A percentile compares a stretch with the other conserved stretches of the same genome.
These are phyloP conservation scores for Prochilodus magdalenae DNA, from an alignment of 2,113 vertebrate genomes.

Conservation along the genomic window DNA sequence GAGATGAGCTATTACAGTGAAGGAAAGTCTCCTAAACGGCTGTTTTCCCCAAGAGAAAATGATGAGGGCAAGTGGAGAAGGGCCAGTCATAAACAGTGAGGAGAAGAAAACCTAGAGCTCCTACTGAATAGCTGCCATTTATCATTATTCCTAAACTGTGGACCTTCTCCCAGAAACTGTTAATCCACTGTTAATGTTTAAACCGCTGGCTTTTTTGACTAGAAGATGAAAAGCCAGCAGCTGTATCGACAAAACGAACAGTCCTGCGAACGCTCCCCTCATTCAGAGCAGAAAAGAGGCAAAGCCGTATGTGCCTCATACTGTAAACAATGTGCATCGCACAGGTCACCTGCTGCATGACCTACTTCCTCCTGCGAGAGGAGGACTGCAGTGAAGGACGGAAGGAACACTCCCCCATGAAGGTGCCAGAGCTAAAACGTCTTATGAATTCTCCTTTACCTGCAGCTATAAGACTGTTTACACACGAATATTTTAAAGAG, in stretches of 20 bases:
- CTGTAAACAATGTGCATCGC: background rate
- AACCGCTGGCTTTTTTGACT: too few species aligned
- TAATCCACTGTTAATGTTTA: background rate
- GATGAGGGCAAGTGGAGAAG: background rate
- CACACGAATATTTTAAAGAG: too few species aligned
- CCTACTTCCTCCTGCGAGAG: background rate
- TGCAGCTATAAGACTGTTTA: background rate
- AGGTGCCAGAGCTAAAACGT: background rate
- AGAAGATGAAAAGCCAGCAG: background rate
- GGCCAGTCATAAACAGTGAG: background rate
- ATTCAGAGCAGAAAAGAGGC: background rate
- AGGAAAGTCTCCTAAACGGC: background rate
- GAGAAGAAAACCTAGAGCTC: background rate
- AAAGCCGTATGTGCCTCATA: background rate
- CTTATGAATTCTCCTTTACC: background rate
- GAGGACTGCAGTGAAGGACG: background rate
- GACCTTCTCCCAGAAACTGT: too few species aligned
- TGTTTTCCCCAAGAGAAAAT: background rate
- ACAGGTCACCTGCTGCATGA: conserved; percentile 15
- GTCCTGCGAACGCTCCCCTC: background rate
- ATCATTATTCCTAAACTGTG: background rate
- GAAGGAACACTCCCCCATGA: background rate
- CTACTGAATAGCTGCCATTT: background rate
- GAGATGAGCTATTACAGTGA: background rate
- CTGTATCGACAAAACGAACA: background rate